Conservation (phyloP, 2,888 invertebrate genomes). For the Pollenia angustigena region DNA sequence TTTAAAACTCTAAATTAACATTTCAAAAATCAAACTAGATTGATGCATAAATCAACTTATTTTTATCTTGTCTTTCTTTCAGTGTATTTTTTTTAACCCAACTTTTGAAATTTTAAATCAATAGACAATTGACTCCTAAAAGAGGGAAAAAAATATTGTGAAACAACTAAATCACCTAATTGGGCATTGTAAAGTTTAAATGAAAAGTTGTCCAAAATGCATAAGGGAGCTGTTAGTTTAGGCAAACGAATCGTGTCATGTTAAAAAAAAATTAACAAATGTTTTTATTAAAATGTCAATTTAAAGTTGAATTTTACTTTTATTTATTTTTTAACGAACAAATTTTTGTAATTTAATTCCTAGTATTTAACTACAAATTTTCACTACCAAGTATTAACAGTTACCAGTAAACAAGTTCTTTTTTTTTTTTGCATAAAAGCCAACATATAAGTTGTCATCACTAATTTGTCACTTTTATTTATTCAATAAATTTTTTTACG, state of each 20-base stretch:
- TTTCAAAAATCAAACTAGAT: no score
- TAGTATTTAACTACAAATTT: background rate
- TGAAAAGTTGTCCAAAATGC: background rate
- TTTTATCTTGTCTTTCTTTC: background rate
- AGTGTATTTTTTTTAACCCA: background rate
- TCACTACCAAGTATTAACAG: constrained; percentile 16
- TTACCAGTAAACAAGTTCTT: background rate
- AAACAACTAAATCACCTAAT: constrained; percentile 36
- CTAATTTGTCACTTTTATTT: constrained; percentile 56
- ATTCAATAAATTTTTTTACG: constrained; percentile 29
- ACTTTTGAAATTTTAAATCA: constrained; percentile 18
- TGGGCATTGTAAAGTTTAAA: constrained; percentile 40
- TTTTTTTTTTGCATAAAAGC: background rate
- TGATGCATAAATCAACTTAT: no score
- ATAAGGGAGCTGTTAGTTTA: background rate
- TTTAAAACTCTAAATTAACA: no score
- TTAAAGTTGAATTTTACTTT: constrained; percentile 15
- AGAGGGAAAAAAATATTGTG: background rate
- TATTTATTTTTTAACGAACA: background rate
- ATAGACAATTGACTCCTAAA: background rate
- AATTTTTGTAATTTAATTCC: constrained; percentile 16
- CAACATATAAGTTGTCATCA: constrained; percentile 61
- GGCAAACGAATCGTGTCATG: background rate
- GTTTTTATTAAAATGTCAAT: constrained; percentile 18
- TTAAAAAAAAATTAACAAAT: constrained; percentile 11